Evolutionary conservation across 2,113 vertebrate genomes (phyloP), one percentile per base, ranked within the genome.

Genomic region (Calypte anna): DNA sequence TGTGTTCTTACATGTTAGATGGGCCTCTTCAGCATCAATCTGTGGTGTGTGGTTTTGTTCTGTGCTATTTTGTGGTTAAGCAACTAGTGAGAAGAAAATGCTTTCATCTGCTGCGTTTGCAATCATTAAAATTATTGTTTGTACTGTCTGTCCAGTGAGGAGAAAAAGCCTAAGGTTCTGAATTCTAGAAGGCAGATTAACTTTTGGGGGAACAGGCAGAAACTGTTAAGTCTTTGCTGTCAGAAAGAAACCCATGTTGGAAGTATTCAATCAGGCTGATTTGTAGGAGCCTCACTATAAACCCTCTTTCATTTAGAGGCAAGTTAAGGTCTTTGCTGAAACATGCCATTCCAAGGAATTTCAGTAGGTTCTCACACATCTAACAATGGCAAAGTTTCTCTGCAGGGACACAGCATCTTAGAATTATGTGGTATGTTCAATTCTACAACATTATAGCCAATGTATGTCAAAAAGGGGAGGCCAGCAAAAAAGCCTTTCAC

Each of bases 321-420:
- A 70, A 62, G 78, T 91, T 89, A 94, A 93, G 51, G 68, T 82
- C 83, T 86, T 81, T 78, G 74, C 86, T 89, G 66, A 90, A 96
- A 86, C 50, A 61, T 30, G 40, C 33, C 38, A 72, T 76, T 72
- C 57, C 73, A 83, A 86, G 74, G 82, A 91, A 64, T 79, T 91
- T 84, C 68, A 69, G 68, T 14, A 84, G 57, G 58, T 90, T 96
- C 83, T 90, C 58, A 78, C 54, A 84, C 28, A 38, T 79, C 46
- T 68, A 75, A 68, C 66, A 40, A 76, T 2, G 13, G 44, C 36
- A 43, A 63, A 93, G 46, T 61, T 48, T 86, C 88, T 51, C 63
- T 85, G 46, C 46, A 90, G 53, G 55, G 79, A 74, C 19, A 61
- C 38, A 68, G 30, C 44, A 33, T 55, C 38, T 44, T 44, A 73